Percentiles rank a stretch among this genome's conserved stretches.
phyloP scores from a whole-genome alignment of 2,797 vertebrate genomes.

The Aphelocoma californica region DNA sequence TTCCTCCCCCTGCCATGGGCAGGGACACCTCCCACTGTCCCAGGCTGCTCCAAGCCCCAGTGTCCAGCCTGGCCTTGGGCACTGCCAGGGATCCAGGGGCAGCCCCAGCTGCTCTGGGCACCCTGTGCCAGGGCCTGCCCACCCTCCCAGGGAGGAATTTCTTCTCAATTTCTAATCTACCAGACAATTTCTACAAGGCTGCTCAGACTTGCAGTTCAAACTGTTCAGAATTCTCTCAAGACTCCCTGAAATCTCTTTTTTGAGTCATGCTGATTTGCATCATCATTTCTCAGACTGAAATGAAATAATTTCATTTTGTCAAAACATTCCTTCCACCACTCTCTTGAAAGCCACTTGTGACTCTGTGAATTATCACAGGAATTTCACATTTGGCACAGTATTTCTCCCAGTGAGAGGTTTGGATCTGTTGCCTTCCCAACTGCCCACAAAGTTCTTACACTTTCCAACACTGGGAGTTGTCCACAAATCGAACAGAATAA shows the following conservation, averaged over 20 bases:
- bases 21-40: not conserved
- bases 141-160: not conserved
- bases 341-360: not conserved
- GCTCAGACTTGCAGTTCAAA: not conserved
- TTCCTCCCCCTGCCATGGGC: not conserved
- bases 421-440: not conserved
- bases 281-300: conserved; percentile 16
- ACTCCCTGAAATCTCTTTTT: not conserved
- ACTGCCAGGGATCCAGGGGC: not conserved
- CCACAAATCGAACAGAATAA: not conserved
- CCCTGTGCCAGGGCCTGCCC: not conserved
- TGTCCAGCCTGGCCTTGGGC: not conserved
- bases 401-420: not conserved
- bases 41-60: not conserved
- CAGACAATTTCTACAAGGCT: not conserved
- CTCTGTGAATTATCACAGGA: not conserved
- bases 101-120: not conserved
- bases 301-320: not conserved
- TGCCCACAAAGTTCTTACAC: not conserved
- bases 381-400: not conserved
- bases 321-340: not conserved
- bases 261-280: conserved; percentile 29
- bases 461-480: not conserved
- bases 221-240: conserved; percentile 9
- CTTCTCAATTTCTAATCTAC: not conserved